phyloP scores from a whole-genome alignment of 2,797 vertebrate species.

The Remorina albescens region DNA sequence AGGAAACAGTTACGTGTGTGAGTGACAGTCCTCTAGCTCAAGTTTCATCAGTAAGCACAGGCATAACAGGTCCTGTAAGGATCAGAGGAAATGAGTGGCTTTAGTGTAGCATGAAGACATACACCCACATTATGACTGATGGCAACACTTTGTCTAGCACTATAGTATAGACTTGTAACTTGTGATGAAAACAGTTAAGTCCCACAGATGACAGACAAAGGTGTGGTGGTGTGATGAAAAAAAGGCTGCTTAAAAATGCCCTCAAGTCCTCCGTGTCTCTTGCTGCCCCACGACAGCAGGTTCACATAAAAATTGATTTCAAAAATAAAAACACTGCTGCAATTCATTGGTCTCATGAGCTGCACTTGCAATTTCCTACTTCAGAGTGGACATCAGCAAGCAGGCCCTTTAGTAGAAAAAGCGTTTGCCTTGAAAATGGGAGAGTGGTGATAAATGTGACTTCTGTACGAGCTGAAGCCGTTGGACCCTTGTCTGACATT shows the following conservation, averaged over 20 bases:
- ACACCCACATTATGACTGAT: not conserved
- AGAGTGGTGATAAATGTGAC: not conserved
- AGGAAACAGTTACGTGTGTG: conserved; percentile 8
- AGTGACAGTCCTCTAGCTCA: conserved; percentile 14
- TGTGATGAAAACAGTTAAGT: conserved; percentile 25
- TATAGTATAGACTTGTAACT: conserved; percentile 6
- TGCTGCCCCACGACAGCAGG: not conserved
- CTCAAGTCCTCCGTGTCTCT: not conserved
- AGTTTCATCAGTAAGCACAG: conserved; percentile 25
- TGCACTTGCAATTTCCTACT: not conserved
- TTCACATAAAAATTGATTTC: conserved; percentile 3
- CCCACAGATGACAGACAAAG: conserved; percentile 5
- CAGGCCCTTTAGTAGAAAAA: not conserved
- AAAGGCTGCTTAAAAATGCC: conserved; percentile 30
- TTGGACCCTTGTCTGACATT: conserved; percentile 24
- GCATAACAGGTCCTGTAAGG: conserved; percentile 36
- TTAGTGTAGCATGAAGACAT: not conserved
- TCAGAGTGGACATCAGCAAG: not conserved
- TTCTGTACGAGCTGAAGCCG: conserved; percentile 2
- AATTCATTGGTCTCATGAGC: conserved; percentile 5
- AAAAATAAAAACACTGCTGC: conserved; percentile 18
- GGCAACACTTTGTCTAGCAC: conserved; percentile 6
- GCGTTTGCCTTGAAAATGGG: not conserved
- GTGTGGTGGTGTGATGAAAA: conserved; percentile 5
- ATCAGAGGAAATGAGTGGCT: conserved; percentile 15